Base-by-base conservation (phyloP, 2,113 vertebrate genomes). In the Oostethus manadensis region DNA sequence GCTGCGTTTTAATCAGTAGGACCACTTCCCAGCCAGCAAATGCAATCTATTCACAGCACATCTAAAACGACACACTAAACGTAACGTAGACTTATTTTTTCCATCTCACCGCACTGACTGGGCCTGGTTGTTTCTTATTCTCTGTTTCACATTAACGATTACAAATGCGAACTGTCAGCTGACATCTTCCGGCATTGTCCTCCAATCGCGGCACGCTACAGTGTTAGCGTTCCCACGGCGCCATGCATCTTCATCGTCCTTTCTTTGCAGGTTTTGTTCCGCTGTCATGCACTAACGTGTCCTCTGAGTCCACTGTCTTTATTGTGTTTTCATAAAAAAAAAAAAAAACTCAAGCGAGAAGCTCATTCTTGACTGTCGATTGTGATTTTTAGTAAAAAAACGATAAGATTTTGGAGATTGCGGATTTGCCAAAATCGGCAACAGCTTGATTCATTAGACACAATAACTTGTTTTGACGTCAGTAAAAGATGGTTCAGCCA, bases 251-350 rank as follows among this genome's bases (percentile, higher is more conserved):
- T 42, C 11, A 40, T 17, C 22, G 29, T 56, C 1, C 38, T 45
- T 56, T 69, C 6, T 58, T 49, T 15, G 10, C 2, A 46, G 59
- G 69, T 71, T 71, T 73, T 74, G 58, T 69, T 59, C 5, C 10
- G 53, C 59, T 72, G 73, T 77, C 74, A 66, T 44, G 2, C 17
- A 3, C 26, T 35, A 20, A 45, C 22, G 8, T 26, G 54, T 33
- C 23, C 46, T 58, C 65, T 17, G 8, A 67, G 60, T 60, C 45
- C 38, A 20, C 15, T 60, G 13, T 44, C 20, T 40, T 6, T 1
- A 3, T 4, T 2, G 42, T n/a, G 9, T 42, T 42, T 14, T 56
- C 56, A 33, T 7, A 43, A 48, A 22, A 56, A 15, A 43, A 51
- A 33, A 5, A 43, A 48, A 22, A 56, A 15, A 43, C 38, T 20